Evolutionary conservation across 2,888 invertebrate genomes (phyloP), one percentile per base, ranked within the genome.

Genomic region (Acanthosepion lycidas): DNA sequence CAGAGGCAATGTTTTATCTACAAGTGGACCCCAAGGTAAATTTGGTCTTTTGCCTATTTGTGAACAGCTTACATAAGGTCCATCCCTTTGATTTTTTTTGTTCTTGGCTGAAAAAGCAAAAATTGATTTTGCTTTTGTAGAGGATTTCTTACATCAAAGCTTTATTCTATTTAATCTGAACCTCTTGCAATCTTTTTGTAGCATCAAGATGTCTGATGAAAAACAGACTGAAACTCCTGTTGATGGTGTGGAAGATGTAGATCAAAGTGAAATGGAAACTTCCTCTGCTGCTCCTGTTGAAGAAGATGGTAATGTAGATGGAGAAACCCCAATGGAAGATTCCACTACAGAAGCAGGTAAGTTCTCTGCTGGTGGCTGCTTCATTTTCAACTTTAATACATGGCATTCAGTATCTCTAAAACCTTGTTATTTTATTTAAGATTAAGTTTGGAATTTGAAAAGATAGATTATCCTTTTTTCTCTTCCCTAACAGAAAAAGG

Each of bases 241-340:
- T 49, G 53, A 51, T n/a, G 78, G 33, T 15, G 93, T 53, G 6
- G 93, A 93, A 93, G 93, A 93, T 0, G 15, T 51, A 26, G 53
- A 49, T 48, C 49, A 23, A 51, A 51, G 9, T n/a, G 93, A 93
- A 6, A 93, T 93, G 93, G 93, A 93, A 20, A 93, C 93, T 49
- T 9, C 28, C 18, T 12, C 42, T 23, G 51, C 28, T 9, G 51
- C 15, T 28, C n/a, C n/a, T 26, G 93, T 8, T 5, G 92, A 49
- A 4, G 48, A 93, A n/a, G 93, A 93, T 78, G 33, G 78, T 28
- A 93, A 93, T 18, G 93, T 93, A 4, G 93, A 93, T 53, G 93
- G 51, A n/a, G 93, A 93, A n/a, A 53, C 53, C 20, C 93, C 93
- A 15, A 93, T 93, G 93, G 93, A 93, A 93, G 93, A 93, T n/a